A percentile compares a stretch with the other conserved stretches of the same genome.
phyloP scores from a whole-genome alignment of 1,140 invertebrate species.

The Drosophila repleta region DNA sequence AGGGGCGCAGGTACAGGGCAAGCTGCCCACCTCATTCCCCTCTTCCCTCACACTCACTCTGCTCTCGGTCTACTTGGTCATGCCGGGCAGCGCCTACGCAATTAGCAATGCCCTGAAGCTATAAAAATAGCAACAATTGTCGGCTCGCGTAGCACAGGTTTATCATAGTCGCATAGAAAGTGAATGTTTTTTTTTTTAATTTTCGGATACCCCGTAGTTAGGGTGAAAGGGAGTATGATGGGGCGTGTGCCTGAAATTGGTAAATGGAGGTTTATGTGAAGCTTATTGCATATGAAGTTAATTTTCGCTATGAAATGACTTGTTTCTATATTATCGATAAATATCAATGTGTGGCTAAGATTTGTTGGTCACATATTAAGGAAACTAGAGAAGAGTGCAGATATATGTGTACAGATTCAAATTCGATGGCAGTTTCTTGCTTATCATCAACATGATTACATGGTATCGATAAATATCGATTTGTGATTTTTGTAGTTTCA shows the following conservation, averaged over 20 bases:
- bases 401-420: too few species aligned
- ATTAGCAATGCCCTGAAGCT: slow-evolving; percentile 57
- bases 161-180: slow-evolving; percentile 54
- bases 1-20: neutral
- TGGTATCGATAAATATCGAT: too few species aligned
- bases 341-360: neutral
- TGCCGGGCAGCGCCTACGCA: slow-evolving; percentile 72
- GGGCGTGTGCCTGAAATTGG: neutral
- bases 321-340: neutral
- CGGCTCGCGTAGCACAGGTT: slow-evolving; percentile 1
- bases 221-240: neutral
- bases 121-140: slow-evolving; percentile 52
- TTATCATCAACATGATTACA: too few species aligned
- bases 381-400: too few species aligned
- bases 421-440: too few species aligned
- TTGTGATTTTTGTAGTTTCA: too few species aligned
- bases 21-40: neutral
- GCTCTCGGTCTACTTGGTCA: slow-evolving; percentile 55
- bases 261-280: too few species aligned
- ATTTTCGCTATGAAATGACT: too few species aligned
- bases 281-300: too few species aligned
- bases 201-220: neutral
- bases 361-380: too few species aligned
- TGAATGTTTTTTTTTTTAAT: slow-evolving; percentile 48
- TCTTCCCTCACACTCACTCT: neutral